phyloP scores from a whole-genome alignment of 2,797 vertebrate species.

The Mus minutoides region DNA sequence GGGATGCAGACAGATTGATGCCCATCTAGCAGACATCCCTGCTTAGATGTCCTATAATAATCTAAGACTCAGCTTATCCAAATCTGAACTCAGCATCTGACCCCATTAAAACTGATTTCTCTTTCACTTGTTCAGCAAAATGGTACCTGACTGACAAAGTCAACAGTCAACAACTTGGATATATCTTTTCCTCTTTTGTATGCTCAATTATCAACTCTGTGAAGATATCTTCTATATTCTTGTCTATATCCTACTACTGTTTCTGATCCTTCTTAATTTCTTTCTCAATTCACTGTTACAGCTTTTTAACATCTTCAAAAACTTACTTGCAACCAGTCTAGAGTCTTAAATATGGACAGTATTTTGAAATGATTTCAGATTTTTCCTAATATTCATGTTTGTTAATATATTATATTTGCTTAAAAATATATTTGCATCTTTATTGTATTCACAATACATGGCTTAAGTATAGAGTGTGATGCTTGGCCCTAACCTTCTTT shows the following conservation, averaged over 20 bases:
- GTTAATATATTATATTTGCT: not conserved
- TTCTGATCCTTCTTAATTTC: not conserved
- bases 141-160: not conserved
- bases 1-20: conserved; percentile 61
- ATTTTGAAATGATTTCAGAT: not conserved
- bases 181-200: not conserved
- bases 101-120: conserved; percentile 55
- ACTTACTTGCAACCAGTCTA: not conserved
- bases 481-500: not conserved
- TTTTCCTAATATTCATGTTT: conserved; percentile 35
- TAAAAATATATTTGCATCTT: not conserved
- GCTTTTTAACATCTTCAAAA: not conserved
- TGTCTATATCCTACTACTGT: not conserved
- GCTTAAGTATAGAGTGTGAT: not conserved
- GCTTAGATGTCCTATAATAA: conserved; percentile 51
- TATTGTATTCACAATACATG: not conserved
- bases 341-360: not conserved
- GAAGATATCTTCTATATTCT: not conserved
- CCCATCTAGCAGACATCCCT: not conserved
- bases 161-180: not conserved
- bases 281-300: not conserved
- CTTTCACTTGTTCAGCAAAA: conserved; percentile 63
- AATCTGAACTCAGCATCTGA: conserved; percentile 66
- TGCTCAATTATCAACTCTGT: not conserved
- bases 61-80: conserved; percentile 60